Evolutionary conservation across 2,797 vertebrate genomes (phyloP).

Genomic region (Falco rusticolus): DNA sequence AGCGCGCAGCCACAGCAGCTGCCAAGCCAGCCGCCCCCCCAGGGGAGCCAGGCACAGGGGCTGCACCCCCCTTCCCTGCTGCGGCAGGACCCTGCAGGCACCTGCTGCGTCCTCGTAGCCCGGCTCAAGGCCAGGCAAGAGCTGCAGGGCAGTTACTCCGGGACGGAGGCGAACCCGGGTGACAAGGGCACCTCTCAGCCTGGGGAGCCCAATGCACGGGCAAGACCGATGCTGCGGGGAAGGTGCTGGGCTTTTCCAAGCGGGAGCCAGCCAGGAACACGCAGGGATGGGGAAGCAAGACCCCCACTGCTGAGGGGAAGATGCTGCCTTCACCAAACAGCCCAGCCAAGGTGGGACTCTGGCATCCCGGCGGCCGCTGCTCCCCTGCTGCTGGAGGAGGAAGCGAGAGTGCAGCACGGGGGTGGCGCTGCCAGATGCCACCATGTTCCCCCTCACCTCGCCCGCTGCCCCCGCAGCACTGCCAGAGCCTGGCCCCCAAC

Average conservation of each 20-base stretch:
- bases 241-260: neutral
- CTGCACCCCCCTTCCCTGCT: neutral
- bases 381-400: neutral
- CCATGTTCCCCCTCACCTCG: fast-evolving
- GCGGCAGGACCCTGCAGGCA: fast-evolving
- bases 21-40: neutral
- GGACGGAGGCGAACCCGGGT: neutral
- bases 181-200: neutral
- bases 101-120: neutral
- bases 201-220: fast-evolving
- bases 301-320: fast-evolving
- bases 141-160: fast-evolving
- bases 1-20: fast-evolving
- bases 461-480: neutral
- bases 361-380: neutral
- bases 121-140: neutral
- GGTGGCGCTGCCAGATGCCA: neutral
- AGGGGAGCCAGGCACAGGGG: neutral
- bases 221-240: fast-evolving
- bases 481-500: neutral
- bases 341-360: fast-evolving
- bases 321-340: neutral
- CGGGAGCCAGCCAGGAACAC: fast-evolving
- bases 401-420: fast-evolving
- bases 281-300: neutral